Evolutionary conservation across 2,888 invertebrate genomes (phyloP).

Genomic region (Mycalesis mineus): DNA sequence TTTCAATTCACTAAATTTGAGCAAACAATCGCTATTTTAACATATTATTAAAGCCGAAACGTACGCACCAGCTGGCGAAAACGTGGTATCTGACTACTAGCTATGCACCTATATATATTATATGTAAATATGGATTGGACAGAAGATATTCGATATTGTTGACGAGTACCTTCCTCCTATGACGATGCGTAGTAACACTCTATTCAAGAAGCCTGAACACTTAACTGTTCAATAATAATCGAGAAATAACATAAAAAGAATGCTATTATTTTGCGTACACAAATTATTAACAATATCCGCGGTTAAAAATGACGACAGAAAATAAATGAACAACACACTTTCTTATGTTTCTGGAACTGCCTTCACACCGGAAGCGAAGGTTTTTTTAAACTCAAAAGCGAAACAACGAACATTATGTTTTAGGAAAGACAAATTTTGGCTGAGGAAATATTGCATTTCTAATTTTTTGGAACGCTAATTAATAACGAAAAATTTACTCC

Average conservation of each 20-base stretch:
- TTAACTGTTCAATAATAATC: constrained; percentile 43
- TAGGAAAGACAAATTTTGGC: constrained; percentile 39
- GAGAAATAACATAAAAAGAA: constrained; percentile 62
- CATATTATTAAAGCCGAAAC: constrained; percentile 57
- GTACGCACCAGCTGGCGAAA: constrained; percentile 76
- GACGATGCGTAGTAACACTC: constrained; percentile 61
- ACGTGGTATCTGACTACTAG: constrained; percentile 66
- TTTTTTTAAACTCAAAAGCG: constrained; percentile 60
- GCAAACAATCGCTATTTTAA: constrained; percentile 41
- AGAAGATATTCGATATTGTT: constrained; percentile 65
- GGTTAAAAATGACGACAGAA: constrained; percentile 72
- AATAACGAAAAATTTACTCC: constrained; percentile 8
- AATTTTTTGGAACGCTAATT: constrained; percentile 37
- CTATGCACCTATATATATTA: constrained; percentile 52
- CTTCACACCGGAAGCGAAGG: constrained; percentile 72
- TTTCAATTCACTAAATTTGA: constrained; percentile 25
- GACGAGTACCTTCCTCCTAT: constrained; percentile 68
- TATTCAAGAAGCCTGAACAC: constrained; percentile 38
- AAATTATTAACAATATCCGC: constrained; percentile 43
- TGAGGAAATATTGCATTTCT: constrained; percentile 61
- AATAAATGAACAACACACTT: constrained; percentile 76
- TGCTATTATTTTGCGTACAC: constrained; percentile 58
- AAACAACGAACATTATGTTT: constrained; percentile 50
- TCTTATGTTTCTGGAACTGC: constrained; percentile 72
- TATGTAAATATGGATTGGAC: constrained; percentile 57